Base-by-base conservation (phyloP, 30 jellyfish, hydroid and myxozoan genomes). In the Rhopilema esculentum region DNA sequence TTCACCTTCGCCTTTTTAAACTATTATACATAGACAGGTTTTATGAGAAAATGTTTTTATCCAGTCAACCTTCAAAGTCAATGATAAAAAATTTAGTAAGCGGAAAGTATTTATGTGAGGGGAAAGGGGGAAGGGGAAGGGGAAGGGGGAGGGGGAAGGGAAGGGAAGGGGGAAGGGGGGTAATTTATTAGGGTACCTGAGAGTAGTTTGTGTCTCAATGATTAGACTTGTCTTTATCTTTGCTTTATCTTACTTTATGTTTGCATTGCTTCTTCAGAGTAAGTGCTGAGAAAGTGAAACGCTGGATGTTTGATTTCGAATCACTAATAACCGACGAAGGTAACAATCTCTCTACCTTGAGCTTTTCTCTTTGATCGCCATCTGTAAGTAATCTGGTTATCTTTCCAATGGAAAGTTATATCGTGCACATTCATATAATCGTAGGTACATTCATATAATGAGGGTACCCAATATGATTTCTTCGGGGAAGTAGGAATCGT, bases 261-360 rank as follows among this genome's bases (percentile, higher is more conserved):
- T 68, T 15, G n/a, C 63, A 16, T 61, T 28, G 51, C 27, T 61
- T 33, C 19, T n/a, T 20, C 24, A 72, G 88, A 49, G 21, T 75
- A 8, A 74, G 73, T 1, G 49, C 93, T 1, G 93, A 73, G 23
- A 72, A 73, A 27, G n/a, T 85, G 17, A 30, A 53, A 31, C 83
- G 69, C 7, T 85, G 93, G 93, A 75, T 57, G 82, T 20, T 31
- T 26, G 93, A 85, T 66, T 85, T 85, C 51, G 93, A 85, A 24
- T 75, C 93, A 8, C 32, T 85, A 4, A 22, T 85, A 26, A 62
- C 31, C 4, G 93, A 85, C 51, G 93, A 85, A 85, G 93, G 93
- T 85, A 64, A 27, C 21, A 73, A 40, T 40, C n/a, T n/a, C n/a
- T n/a, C n/a, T n/a, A n/a, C n/a, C n/a, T n/a, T n/a, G n/a, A n/a